Base-by-base conservation (phyloP, 2,888 invertebrate species). In the Eucera pruinosa region DNA sequence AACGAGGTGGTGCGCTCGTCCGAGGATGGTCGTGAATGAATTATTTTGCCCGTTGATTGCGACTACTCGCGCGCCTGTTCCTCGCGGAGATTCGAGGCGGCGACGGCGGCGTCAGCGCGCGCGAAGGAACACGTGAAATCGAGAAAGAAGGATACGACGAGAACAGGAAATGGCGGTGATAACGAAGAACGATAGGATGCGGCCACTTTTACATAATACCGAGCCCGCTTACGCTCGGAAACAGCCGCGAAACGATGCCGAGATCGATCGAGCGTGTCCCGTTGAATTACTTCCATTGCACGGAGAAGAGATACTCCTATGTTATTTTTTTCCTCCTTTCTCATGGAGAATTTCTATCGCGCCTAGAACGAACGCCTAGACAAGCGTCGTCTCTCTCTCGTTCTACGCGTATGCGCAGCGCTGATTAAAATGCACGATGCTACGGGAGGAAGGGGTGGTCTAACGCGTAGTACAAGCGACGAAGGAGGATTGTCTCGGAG, bases 231-330 rank as follows among this genome's bases (percentile, higher is more conserved):
- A 36, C 15, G 18, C 23, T 20, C 25, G 33, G 33, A 20, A 58
- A 62, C 13, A 61, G n/a, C 23, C 47, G 7, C 15, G 58, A 67
- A 50, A 39, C 58, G 58, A 58, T 41, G 47, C 57, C 50, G 30
- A 33, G 57, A 41, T 71, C 74, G 57, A 64, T 74, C 71, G 71
- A 70, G 20, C 74, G 71, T 74, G 45, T 71, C 71, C 15, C 20
- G 45, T 64, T 50, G 41, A 61, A 47, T 70, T 55, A 43, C 18
- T 67, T 4, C 27, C 27, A 27, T 52, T 52, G 41, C 23, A 20
- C 18, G 7, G 15, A n/a, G n/a, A n/a, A n/a, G n/a, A n/a, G n/a
- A n/a, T 18, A 2, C 0, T 18, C 1, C 7, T 48, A n/a, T 54
- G 6, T 13, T 15, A 23, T 6, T 20, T 23, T 43, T 3, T 43